phyloP scores from a whole-genome alignment of 2,113 vertebrate species.

The Ranitomeya imitator region DNA sequence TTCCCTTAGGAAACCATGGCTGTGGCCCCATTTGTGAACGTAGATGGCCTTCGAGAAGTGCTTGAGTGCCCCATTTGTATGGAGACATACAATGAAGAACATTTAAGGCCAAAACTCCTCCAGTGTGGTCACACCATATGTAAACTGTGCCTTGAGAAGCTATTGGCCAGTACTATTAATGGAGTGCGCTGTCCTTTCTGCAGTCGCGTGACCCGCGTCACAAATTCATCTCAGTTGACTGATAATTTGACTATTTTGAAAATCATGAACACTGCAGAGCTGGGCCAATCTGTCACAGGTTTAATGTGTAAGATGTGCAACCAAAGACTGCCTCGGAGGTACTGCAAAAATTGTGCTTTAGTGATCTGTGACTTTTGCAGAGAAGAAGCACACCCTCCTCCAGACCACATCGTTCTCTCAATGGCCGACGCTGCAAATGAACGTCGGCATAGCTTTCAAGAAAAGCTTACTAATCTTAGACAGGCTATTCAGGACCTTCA shows the following conservation, averaged over 20 bases:
- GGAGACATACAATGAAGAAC: conserved; percentile 91
- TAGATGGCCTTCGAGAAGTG: conserved; percentile 89
- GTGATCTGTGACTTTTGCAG: conserved; percentile 88
- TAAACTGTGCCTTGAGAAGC: conserved; percentile 91
- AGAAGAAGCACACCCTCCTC: conserved; percentile 75
- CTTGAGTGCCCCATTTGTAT: conserved; percentile 96
- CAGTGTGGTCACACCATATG: conserved; percentile 96
- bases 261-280: conserved; percentile 87
- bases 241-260: conserved; percentile 96
- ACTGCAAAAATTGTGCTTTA: conserved; percentile 81
- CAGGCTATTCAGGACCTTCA: conserved; percentile 86
- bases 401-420: conserved; percentile 79
- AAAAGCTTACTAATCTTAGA: conserved; percentile 77
- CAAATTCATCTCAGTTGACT: conserved; percentile 84
- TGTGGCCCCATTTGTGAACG: conserved; percentile 80
- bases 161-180: conserved; percentile 91
- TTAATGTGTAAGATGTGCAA: conserved; percentile 89
- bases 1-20: conserved; percentile 73
- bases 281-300: conserved; percentile 80
- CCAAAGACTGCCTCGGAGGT: conserved; percentile 87
- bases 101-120: conserved; percentile 90
- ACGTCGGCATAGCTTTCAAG: conserved; percentile 82
- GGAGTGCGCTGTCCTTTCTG: conserved; percentile 97
- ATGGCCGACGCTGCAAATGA: conserved; percentile 87
- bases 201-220: conserved; percentile 92